phyloP scores from a whole-genome alignment of 2,888 invertebrate genomes.

The Kuschelorhynchus macadamiae region DNA sequence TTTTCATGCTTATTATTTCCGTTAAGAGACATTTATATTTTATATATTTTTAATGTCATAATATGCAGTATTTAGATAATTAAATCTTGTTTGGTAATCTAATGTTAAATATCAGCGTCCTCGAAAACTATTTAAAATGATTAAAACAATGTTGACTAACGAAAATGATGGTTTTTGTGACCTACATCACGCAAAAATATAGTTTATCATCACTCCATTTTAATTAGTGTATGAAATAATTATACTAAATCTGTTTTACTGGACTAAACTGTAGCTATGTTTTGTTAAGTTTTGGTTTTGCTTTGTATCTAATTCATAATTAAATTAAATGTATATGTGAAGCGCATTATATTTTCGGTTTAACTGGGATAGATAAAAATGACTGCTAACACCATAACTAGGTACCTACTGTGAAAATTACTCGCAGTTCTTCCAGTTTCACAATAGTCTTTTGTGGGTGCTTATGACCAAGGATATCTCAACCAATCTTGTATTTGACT shows the following conservation, averaged over 20 bases:
- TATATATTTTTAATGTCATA: not conserved
- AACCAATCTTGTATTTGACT: too few species aligned
- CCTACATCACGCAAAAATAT: slow-evolving; percentile 36
- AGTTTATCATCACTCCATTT: slow-evolving; percentile 30
- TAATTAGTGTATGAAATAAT: slow-evolving; percentile 11
- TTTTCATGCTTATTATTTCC: too few species aligned
- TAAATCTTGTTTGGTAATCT: not conserved
- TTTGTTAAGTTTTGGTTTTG: not conserved
- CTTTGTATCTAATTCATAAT: too few species aligned
- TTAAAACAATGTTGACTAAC: slow-evolving; percentile 27
- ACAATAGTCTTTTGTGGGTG: too few species aligned
- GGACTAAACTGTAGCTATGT: not conserved
- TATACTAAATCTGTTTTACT: not conserved
- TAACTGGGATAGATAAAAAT: too few species aligned
- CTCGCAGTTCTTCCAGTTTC: too few species aligned
- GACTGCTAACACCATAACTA: too few species aligned
- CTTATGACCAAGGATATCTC: too few species aligned
- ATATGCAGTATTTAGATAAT: not conserved
- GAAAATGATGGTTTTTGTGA: slow-evolving; percentile 33
- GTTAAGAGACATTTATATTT: too few species aligned
- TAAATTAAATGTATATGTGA: too few species aligned
- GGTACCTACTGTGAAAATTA: too few species aligned
- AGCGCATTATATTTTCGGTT: too few species aligned
- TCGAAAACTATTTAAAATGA: slow-evolving; percentile 19
- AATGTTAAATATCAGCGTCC: slow-evolving; percentile 18